phyloP scores from a whole-genome alignment of 2,113 vertebrate genomes.

The Halcyon senegalensis region DNA sequence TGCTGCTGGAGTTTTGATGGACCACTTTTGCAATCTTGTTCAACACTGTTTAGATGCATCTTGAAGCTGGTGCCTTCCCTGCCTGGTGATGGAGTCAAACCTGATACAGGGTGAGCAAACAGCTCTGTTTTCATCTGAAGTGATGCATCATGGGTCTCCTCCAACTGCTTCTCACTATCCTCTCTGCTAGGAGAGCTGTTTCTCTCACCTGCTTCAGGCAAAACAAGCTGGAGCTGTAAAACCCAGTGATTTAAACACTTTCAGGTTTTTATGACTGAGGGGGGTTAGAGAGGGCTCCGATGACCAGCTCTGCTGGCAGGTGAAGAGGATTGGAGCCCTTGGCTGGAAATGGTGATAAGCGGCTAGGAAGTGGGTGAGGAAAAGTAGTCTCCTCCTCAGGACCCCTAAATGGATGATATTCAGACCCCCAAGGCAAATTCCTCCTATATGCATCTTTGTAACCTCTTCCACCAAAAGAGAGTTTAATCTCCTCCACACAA shows the following conservation, averaged over 20 bases:
- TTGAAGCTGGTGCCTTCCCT: not conserved
- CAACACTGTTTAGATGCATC: not conserved
- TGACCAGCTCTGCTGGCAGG: not conserved
- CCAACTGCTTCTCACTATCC: not conserved
- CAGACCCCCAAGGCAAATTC: not conserved
- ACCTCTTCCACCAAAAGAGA: not conserved
- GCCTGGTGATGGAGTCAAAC: not conserved
- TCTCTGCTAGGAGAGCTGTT: not conserved
- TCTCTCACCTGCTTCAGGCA: not conserved
- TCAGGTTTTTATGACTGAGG: not conserved
- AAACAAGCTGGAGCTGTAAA: not conserved
- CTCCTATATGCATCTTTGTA: not conserved
- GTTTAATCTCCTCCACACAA: not conserved
- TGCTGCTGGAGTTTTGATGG: not conserved
- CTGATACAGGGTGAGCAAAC: not conserved
- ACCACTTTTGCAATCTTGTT: not conserved
- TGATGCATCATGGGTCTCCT: not conserved
- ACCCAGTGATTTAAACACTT: not conserved
- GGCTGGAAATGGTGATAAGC: not conserved
- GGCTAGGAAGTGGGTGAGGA: not conserved
- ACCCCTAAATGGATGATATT: not conserved
- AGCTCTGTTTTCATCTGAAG: not conserved
- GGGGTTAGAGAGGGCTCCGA: not conserved
- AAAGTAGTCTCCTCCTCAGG: not conserved
- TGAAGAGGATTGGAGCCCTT: not conserved